phyloP scores from a whole-genome alignment of 2,113 vertebrate species.

The Cathartes aura region DNA sequence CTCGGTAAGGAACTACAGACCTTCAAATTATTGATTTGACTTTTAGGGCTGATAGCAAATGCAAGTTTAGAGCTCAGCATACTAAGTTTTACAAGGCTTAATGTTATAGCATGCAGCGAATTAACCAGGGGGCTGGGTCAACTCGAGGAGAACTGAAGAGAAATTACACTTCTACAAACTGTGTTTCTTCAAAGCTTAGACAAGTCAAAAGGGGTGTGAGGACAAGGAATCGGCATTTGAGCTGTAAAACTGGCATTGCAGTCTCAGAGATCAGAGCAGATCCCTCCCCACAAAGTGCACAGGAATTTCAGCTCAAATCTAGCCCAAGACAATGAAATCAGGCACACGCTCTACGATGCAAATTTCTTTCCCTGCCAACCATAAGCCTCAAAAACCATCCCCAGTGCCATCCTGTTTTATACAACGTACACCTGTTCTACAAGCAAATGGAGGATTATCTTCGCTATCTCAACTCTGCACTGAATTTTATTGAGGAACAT shows the following conservation, averaged over 20 bases:
- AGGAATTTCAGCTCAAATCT: background rate
- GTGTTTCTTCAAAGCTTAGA: constrained; percentile 2
- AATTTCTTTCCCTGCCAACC: background rate
- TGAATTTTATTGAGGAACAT: constrained; percentile 45
- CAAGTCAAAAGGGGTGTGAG: constrained; percentile 3
- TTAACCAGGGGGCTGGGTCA: constrained; percentile 19
- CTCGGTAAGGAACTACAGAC: background rate
- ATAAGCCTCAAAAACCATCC: background rate
- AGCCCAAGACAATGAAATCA: background rate
- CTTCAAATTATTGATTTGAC: constrained; percentile 44
- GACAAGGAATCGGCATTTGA: background rate
- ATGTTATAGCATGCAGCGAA: background rate
- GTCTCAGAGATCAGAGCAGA: background rate
- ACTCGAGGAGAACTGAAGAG: background rate
- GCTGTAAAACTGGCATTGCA: background rate
- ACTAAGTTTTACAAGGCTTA: background rate
- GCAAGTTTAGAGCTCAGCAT: background rate
- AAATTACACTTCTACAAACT: background rate
- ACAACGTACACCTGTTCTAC: background rate
- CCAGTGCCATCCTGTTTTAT: background rate
- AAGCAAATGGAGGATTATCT: constrained; percentile 37
- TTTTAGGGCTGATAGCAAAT: background rate
- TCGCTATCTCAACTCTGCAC: background rate
- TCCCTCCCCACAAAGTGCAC: background rate
- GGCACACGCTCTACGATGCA: background rate